Base-by-base conservation (phyloP, 2,888 invertebrate genomes). In the Oligia strigilis region DNA sequence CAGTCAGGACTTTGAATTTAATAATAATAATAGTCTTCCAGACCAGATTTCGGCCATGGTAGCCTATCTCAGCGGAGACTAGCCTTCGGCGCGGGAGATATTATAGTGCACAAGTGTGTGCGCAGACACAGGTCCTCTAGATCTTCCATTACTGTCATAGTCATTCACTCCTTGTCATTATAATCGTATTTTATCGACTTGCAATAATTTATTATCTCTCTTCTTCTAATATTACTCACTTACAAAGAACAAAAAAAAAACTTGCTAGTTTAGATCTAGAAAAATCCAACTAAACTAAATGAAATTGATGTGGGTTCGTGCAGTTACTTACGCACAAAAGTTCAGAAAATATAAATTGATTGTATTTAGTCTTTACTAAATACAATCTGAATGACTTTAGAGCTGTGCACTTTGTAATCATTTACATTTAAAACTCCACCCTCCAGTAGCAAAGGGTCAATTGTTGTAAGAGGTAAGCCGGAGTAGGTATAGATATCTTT, bases 401-500 rank as follows among this genome's bases (percentile, higher is more conserved):
- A 8, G 1, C n/a, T 23, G 23, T n/a, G 65, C 1, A 49, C n/a
- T 52, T 72, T 40, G 29, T 66, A 52, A 46, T 62, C 43, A 78
- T 67, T 78, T 60, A 43, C n/a, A 23, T 75, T 49, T 19, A 65
- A 8, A 36, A 71, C 46, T n/a, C n/a, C n/a, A n/a, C n/a, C n/a
- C n/a, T n/a, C n/a, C n/a, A n/a, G n/a, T n/a, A n/a, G n/a, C n/a
- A n/a, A n/a, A n/a, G n/a, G n/a, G n/a, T n/a, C n/a, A n/a, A n/a
- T n/a, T n/a, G n/a, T n/a, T n/a, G n/a, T n/a, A n/a, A n/a, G n/a
- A n/a, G n/a, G n/a, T n/a, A n/a, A n/a, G n/a, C n/a, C n/a, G n/a
- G n/a, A n/a, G n/a, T n/a, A n/a, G n/a, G n/a, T n/a, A n/a, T n/a
- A n/a, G n/a, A n/a, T n/a, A n/a, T n/a, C n/a, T n/a, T n/a, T n/a